Conservation (phyloP, 2,888 invertebrate species). For the Spilarctia lutea region DNA sequence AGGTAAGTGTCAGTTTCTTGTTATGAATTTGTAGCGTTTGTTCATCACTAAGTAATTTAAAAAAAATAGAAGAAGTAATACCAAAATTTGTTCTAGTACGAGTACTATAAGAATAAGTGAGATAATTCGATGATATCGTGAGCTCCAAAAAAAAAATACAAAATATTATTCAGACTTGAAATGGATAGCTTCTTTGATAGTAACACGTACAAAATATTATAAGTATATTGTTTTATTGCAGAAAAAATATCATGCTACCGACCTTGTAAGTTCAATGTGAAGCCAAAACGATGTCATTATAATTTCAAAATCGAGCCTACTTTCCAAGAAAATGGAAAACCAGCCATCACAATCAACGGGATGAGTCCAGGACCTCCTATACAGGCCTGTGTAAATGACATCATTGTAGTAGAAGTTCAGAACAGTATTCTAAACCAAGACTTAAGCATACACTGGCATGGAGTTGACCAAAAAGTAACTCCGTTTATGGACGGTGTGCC, state of each 20-base stretch:
- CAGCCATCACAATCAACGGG: slow-evolving; percentile 72
- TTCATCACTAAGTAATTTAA: neutral
- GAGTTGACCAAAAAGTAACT: slow-evolving; percentile 86
- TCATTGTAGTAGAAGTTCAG: slow-evolving; percentile 90
- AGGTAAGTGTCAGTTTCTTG: slow-evolving; percentile 58
- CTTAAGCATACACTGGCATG: slow-evolving; percentile 92
- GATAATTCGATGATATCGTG: no score
- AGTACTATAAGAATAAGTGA: no score
- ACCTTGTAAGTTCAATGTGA: slow-evolving; percentile 83
- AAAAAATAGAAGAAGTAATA: neutral
- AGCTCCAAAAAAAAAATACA: neutral
- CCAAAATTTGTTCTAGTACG: no score
- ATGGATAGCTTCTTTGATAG: neutral
- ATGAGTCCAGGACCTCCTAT: slow-evolving; percentile 84
- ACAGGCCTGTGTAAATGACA: slow-evolving; percentile 90
- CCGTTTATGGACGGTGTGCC: slow-evolving; percentile 93
- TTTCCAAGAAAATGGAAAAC: slow-evolving; percentile 65
- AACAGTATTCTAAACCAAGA: slow-evolving; percentile 90
- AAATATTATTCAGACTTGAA: neutral
- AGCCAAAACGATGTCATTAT: slow-evolving; percentile 77
- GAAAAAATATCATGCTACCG: slow-evolving; percentile 75
- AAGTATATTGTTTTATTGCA: slow-evolving; percentile 58
- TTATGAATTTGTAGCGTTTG: slow-evolving; percentile 2
- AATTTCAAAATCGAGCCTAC: slow-evolving; percentile 74
- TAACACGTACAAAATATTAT: neutral